Base-by-base conservation (phyloP, 2,888 invertebrate species). In the Tholera decimalis region DNA sequence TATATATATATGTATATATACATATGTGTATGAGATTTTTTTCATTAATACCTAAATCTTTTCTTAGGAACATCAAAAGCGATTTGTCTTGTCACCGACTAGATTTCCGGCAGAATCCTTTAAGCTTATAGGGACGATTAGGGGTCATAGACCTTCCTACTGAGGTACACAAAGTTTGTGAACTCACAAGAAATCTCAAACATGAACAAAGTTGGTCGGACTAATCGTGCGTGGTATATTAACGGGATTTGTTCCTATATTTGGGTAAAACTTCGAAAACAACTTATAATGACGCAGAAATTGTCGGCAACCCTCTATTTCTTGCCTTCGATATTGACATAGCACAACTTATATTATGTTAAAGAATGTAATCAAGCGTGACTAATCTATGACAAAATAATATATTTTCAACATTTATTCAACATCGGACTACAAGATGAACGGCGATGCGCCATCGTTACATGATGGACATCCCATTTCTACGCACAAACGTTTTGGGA, bases 211-310 rank as follows among this genome's bases (percentile, higher is more conserved):
- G 55, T 64, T 53, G 9, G 22, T 35, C 9, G 30, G 15, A 18
- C 3, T 49, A 35, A 44, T 66, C 35, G 26, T 49, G 49, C n/a
- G 53, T 30, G 28, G 15, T 24, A 35, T 24, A 8, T 41, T 26
- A 11, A 18, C 30, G 11, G 9, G n/a, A 39, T 37, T 44, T 26
- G 41, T 43, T 22, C 5, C 6, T 13, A 43, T 53, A 30, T 43
- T 30, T 20, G 20, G 13, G n/a, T 22, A 71, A 50, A 71, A 69
- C 37, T 62, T 69, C 41, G 18, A 26, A 18, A 33, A 5, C 15
- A 22, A n/a, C 26, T 44, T 33, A 33, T 43, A 24, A 54, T 28
- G n/a, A 11, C 26, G 13, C 4, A 11, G 5, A 47, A 24, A 56
- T 15, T 22, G n/a, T n/a, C 3, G 67, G 18, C 41, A 11, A 47